Evolutionary conservation across 2,888 invertebrate species (phyloP), one percentile per base, ranked within the genome.

Genomic region (Dryadula phaetusa): DNA sequence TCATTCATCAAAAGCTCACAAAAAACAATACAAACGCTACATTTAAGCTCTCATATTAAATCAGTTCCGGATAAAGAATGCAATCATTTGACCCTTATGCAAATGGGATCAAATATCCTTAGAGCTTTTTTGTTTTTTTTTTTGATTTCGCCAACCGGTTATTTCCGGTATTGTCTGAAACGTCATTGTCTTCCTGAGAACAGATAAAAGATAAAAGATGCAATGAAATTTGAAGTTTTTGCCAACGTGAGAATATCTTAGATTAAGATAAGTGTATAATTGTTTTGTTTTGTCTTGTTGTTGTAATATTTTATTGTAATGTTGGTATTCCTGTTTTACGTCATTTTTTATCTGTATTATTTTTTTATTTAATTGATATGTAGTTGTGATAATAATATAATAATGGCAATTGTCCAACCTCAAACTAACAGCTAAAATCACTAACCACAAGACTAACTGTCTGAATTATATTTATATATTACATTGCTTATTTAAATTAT

Each of bases 161-260:
- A 47, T 56, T 63, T 62, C 62, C 62, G 67, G 67, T 65, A 64
- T 64, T 64, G 64, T 64, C 47, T 64, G 56, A 46, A 58, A 28
- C 28, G 58, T 62, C 58, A 83, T 83, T 77, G 65, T 72, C 74
- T 79, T 81, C 60, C 60, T 84, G 84, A 80, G 83, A 84, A 83
- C 73, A 70, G 69, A 74, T 74, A 79, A 78, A 46, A 75, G 80
- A 81, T 82, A 79, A 79, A 77, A 75, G 75, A 76, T 68, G 72
- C 67, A 65, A 66, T 72, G 71, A 71, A 67, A 75, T 74, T 73
- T 73, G 73, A 68, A 58, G 70, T 74, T 70, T 69, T 68, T 64
- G 70, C 65, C 49, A 64, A 66, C 70, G 70, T 70, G 70, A 70
- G 70, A 70, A 70, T 54, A 47, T 54, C 53, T 52, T 49, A 62